A percentile compares a stretch with the other conserved stretches of the same genome.
These are phyloP conservation scores for Plagiodera versicolora DNA, from an alignment of 2,888 invertebrate species.

Conservation along the genomic window DNA sequence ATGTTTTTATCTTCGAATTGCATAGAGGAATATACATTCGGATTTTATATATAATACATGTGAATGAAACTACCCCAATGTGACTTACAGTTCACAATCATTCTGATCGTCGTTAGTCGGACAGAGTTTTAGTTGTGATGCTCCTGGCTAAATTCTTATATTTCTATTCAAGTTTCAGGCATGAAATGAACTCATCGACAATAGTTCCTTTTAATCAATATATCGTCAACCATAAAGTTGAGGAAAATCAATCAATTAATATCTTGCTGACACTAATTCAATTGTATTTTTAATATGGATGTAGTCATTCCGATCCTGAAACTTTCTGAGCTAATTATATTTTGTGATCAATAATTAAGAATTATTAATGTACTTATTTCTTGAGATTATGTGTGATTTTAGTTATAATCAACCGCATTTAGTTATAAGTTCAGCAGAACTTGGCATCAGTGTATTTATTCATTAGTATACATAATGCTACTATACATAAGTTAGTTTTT, in stretches of 20 bases:
- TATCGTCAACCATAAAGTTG: too few relatives aligned
- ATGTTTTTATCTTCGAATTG: constrained; percentile 42
- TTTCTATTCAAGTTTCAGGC: too few relatives aligned
- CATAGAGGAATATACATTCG: constrained; percentile 22
- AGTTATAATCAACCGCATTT: neutral
- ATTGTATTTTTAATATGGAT: too few relatives aligned
- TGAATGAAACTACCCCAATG: constrained; percentile 35
- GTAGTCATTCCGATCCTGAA: too few relatives aligned
- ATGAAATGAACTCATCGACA: too few relatives aligned
- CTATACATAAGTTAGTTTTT: neutral
- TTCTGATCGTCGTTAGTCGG: constrained; percentile 23
- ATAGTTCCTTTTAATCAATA: too few relatives aligned
- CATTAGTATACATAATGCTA: neutral
- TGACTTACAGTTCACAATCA: constrained; percentile 44
- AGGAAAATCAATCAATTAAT: too few relatives aligned
- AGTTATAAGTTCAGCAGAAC: neutral
- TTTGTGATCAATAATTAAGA: too few relatives aligned
- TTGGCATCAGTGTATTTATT: neutral
- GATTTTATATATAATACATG: constrained; percentile 33
- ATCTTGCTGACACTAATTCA: too few relatives aligned
- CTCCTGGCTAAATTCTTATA: neutral
- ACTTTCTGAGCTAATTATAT: too few relatives aligned
- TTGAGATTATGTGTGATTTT: too few relatives aligned
- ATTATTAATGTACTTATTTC: too few relatives aligned
- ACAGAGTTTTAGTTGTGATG: neutral